Evolutionary conservation across 1,140 invertebrate species (phyloP), one percentile per base, ranked within the genome.

Genomic region (Sarcophaga bullata): DNA sequence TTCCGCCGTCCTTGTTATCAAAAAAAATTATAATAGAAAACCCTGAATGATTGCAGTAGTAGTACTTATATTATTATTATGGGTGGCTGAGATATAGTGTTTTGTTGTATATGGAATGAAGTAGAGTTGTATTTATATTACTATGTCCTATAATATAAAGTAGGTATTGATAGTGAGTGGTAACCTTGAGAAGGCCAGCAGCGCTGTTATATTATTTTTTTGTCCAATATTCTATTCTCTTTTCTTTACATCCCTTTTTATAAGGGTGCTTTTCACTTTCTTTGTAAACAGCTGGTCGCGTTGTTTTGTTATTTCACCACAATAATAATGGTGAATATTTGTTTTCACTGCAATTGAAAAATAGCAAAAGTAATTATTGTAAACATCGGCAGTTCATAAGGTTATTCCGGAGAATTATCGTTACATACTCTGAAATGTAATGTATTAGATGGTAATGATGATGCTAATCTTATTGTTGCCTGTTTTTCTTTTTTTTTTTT

Each of bases 11-110:
- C 50, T 78, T 78, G 49, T 50, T 46, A 78, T 78, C 17, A 8
- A 25, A 19, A 19, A 19, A 19, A 25, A 68, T 19, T 68, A 68
- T 68, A 68, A 68, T 68, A 68, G 17, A 68, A 68, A 78, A 52
- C 75, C 75, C 75, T 78, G 75, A 78, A 48, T 50, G 75, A 48
- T 78, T 78, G 75, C 75, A 50, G 75, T 78, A 78, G 73, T 78
- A 78, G 46, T 76, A 17, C 8, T 75, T 47, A 37, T 37, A 37
- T 37, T 37, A 37, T 37, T 37, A 37, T 37, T 37, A 37, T 48
- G 49, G 48, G 75, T 73, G 25, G 48, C 3, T 13, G 75, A 78
- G 75, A 50, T 37, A 37, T 37, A 2, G 75, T n/a, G n/a, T 11
- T 17, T 48, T 48, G n/a, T n/a, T 37, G 25, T 37, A 37, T 48